Conservation (phyloP, 2,113 vertebrate species). For the Leiothrix lutea region DNA sequence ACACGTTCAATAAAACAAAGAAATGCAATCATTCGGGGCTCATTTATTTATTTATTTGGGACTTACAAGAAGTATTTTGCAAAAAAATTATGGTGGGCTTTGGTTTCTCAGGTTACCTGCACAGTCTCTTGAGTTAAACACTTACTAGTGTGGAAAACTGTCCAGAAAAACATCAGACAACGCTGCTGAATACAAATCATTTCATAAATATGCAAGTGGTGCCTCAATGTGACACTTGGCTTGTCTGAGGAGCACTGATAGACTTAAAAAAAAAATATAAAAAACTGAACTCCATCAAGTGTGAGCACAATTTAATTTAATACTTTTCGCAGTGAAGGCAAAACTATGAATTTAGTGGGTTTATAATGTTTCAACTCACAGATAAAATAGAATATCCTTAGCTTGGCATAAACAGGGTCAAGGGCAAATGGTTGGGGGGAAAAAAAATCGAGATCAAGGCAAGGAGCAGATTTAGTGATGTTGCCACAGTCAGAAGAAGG, state of each 20-base stretch:
- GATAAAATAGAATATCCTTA: neutral
- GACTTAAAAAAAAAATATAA: neutral
- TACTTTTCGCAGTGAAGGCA: neutral
- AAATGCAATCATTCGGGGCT: neutral
- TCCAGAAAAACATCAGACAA: constrained; percentile 30
- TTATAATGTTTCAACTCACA: neutral
- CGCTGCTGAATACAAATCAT: constrained; percentile 2
- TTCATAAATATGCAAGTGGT: constrained; percentile 38
- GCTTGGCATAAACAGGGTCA: neutral
- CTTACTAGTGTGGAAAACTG: neutral
- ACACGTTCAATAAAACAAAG: neutral
- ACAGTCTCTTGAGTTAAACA: neutral
- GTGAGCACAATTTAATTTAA: neutral
- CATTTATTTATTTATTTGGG: neutral
- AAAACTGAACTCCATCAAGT: neutral
- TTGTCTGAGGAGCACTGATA: constrained; percentile 34
- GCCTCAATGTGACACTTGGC: constrained; percentile 49
- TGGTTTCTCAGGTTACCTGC: neutral
- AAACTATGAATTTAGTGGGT: neutral
- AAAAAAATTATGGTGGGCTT: neutral
- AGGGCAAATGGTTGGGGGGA: neutral
- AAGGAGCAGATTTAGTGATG: neutral
- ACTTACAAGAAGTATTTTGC: neutral
- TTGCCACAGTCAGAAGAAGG: neutral
- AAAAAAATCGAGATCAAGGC: neutral